These are phyloP conservation scores for Odontocerum albicorne DNA, from an alignment of 2,888 invertebrate genomes.

Conservation along the genomic window DNA sequence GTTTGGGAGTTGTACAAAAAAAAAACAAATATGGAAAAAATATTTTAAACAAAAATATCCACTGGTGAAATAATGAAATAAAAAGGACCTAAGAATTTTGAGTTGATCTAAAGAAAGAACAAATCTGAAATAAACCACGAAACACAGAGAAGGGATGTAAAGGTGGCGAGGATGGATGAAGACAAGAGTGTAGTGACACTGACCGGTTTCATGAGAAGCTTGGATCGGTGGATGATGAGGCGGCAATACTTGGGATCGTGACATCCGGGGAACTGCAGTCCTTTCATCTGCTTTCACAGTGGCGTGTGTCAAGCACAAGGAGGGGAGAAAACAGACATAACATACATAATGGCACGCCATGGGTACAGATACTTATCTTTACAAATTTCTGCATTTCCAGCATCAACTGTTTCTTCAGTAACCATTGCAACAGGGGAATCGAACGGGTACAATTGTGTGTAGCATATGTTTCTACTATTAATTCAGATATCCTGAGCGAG, in stretches of 20 bases:
- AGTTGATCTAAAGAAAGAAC: not conserved
- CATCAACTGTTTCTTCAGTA: too few relatives aligned
- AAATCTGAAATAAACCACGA: not conserved
- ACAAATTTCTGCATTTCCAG: too few relatives aligned
- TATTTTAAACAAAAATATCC: too few relatives aligned
- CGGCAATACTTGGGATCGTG: conserved; percentile 94
- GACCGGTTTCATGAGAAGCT: conserved; percentile 96
- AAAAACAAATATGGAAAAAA: too few relatives aligned
- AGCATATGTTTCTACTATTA: too few relatives aligned
- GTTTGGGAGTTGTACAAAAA: too few relatives aligned
- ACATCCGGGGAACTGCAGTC: conserved; percentile 94
- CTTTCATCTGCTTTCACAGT: conserved; percentile 76
- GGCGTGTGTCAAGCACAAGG: conserved; percentile 39
- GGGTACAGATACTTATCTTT: not conserved
- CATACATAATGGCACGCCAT: conserved; percentile 9
- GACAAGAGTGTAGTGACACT: conserved; percentile 49
- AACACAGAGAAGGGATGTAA: not conserved
- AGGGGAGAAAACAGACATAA: conserved; percentile 45
- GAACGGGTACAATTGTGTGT: too few relatives aligned
- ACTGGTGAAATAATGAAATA: too few relatives aligned
- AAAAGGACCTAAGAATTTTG: too few relatives aligned
- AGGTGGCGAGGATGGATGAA: not conserved
- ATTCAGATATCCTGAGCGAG: too few relatives aligned
- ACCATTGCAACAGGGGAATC: too few relatives aligned
- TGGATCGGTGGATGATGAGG: conserved; percentile 95